Base-by-base conservation (phyloP, 2,113 vertebrate species). In the Strigops habroptila region DNA sequence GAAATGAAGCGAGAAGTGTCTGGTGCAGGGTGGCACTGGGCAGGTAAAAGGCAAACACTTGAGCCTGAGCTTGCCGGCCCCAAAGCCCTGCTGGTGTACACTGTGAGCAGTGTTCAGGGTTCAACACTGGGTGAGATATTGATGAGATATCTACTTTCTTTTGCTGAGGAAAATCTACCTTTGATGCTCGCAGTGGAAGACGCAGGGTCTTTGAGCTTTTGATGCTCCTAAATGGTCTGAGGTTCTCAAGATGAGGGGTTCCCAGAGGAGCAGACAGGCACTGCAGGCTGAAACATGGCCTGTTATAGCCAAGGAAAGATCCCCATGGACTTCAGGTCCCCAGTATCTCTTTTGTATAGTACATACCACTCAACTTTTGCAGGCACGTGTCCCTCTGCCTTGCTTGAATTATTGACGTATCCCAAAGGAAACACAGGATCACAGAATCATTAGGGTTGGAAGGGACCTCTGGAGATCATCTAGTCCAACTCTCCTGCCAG, bases 41-140 rank as follows among this genome's bases (percentile, higher is more conserved):
- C 77, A 52, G 59, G 39, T 2, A 3, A 3, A 18, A 55, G 33
- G 41, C 39, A 30, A 31, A 9, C 19, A 2, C 19, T 4, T 12
- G 62, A 68, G 83, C 37, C 68, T 1, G 43, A 24, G 64, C 63
- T 67, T 27, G 0, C 17, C 2, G 0, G 14, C 69, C 77, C 76
- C 4, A 0, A 7, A 52, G 16, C 18, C 17, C 9, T 7, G 0
- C 52, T 2, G n/a, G 12, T 2, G 12, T 3, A 22, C 41, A 2
- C 6, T 9, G 10, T 8, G 52, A 37, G 33, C 39, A 27, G 39
- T 5, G 35, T 10, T 39, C 41, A 13, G 41, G 48, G 37, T 22
- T 37, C 39, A 10, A 8, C 31, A 25, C 4, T 2, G 7, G 24
- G 16, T 6, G 3, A 23, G 23, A 31, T 43, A 14, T 31, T 65